phyloP scores from a whole-genome alignment of 1,140 invertebrate genomes.

The Augochlora pura region DNA sequence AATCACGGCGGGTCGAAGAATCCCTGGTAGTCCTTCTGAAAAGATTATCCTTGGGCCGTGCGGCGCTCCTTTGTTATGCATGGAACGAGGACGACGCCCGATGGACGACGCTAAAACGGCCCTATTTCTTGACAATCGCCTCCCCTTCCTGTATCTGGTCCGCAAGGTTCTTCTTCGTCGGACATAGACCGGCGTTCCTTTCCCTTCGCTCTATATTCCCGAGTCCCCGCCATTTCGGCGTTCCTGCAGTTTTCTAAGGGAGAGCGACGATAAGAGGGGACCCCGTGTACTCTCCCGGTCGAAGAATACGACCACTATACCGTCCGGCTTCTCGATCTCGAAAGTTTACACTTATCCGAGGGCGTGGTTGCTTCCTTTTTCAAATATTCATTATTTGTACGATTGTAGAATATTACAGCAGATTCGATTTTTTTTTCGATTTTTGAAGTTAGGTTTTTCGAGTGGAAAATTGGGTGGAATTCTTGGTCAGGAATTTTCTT shows the following conservation, averaged over 20 bases:
- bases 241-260: background rate
- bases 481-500: too few species aligned
- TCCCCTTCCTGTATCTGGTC: slow-evolving; percentile 32
- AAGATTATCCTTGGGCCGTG: slow-evolving; percentile 32
- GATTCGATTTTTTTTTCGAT: too few species aligned
- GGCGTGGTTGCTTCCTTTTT: too few species aligned
- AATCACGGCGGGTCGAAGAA: background rate
- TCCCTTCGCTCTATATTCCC: slow-evolving; percentile 28
- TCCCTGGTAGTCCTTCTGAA: slow-evolving; percentile 3
- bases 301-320: background rate
- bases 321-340: background rate
- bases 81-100: slow-evolving; percentile 32
- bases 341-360: background rate
- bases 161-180: slow-evolving; percentile 6
- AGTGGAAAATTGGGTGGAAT: too few species aligned
- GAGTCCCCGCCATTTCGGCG: slow-evolving; percentile 4
- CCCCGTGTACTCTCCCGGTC: background rate
- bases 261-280: background rate
- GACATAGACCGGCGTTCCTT: background rate
- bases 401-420: too few species aligned
- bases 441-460: too few species aligned
- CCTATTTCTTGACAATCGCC: slow-evolving; percentile 39
- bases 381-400: too few species aligned
- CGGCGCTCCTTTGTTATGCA: slow-evolving; percentile 37
- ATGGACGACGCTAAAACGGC: slow-evolving; percentile 37